Conservation (phyloP, 2,113 vertebrate species). For the Gnathochromis pfefferi region DNA sequence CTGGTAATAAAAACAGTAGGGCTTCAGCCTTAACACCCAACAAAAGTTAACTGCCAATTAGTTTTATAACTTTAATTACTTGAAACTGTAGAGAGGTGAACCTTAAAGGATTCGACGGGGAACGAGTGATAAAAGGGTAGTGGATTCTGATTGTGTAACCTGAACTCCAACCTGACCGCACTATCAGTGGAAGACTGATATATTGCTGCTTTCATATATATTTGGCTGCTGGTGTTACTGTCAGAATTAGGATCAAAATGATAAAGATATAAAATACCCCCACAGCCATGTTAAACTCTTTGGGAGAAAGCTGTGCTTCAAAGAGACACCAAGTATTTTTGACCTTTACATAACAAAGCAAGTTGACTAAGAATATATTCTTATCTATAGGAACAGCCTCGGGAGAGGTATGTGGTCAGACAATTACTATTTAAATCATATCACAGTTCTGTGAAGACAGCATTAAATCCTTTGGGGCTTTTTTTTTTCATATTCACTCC, state of each 20-base stretch:
- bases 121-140: background rate
- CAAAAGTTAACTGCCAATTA: background rate
- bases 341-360: constrained; percentile 19
- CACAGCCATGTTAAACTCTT: background rate
- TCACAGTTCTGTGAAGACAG: background rate
- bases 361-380: constrained; percentile 8
- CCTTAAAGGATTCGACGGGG: background rate
- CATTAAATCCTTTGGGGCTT: background rate
- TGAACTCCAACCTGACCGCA: background rate
- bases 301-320: background rate
- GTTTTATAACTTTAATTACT: background rate
- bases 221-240: background rate
- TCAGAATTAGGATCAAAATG: background rate
- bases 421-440: constrained; percentile 14
- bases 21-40: background rate
- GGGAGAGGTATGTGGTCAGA: background rate
- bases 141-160: background rate
- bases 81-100: background rate
- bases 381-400: constrained; percentile 14
- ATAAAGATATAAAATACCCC: background rate
- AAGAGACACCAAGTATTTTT: background rate
- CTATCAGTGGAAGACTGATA: background rate
- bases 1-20: background rate
- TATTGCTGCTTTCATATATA: background rate
- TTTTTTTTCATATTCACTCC: constrained; percentile 3